Evolutionary conservation across 1,140 invertebrate genomes (phyloP).

Genomic region (Piezodorus guildinii): DNA sequence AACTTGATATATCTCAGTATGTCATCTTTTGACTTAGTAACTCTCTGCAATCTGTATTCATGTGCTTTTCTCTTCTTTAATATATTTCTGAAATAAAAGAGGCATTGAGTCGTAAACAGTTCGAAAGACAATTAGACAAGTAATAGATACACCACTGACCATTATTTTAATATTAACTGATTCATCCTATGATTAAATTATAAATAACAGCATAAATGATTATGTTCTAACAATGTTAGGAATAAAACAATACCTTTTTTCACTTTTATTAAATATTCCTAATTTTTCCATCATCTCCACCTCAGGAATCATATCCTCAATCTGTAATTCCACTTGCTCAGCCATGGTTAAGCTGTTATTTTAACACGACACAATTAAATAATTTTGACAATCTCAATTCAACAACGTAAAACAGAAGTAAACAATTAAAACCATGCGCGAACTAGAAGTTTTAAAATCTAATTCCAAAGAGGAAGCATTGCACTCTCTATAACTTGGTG

Average conservation of each 20-base stretch:
- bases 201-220: slow-evolving; percentile 1
- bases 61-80: slow-evolving; percentile 52
- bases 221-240: not conserved
- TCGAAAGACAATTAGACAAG: slow-evolving; percentile 20
- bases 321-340: slow-evolving; percentile 56
- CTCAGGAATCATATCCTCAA: slow-evolving; percentile 58
- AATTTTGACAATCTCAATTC: too few species aligned
- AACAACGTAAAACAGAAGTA: too few species aligned
- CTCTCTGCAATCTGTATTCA: slow-evolving; percentile 58
- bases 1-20: slow-evolving; percentile 60
- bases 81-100: slow-evolving; percentile 43
- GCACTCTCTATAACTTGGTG: too few species aligned
- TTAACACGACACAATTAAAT: too few species aligned
- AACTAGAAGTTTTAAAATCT: too few species aligned
- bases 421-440: too few species aligned
- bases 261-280: slow-evolving; percentile 49
- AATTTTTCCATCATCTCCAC: slow-evolving; percentile 58
- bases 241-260: slow-evolving; percentile 44
- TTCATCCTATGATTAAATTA: not conserved
- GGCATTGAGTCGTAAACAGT: not conserved
- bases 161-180: not conserved
- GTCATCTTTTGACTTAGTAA: slow-evolving; percentile 55
- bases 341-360: slow-evolving; percentile 42
- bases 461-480: too few species aligned
- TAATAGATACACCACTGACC: not conserved